Evolutionary conservation across 2,113 vertebrate species (phyloP), one percentile per base, ranked within the genome.

Genomic region (Alexandromys fortis): DNA sequence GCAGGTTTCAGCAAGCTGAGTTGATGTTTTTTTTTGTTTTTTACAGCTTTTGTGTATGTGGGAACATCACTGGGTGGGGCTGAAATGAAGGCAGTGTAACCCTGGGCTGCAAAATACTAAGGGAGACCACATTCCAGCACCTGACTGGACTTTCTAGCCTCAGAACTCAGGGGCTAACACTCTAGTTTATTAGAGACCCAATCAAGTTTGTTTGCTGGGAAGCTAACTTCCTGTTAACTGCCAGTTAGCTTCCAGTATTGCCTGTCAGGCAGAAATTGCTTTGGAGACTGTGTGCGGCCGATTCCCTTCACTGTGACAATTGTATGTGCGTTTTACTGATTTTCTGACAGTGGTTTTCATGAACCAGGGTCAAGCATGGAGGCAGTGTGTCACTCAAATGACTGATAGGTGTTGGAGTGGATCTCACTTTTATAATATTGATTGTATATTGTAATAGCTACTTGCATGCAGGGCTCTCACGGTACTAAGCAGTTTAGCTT

Each of bases 31-130:
- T n/a, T n/a, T 33, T 33, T 79, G 3, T 95, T 89, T 96, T 79
- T 95, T 73, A 88, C 52, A 93, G 85, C 0, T 49, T 68, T 83
- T 78, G 76, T 13, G 67, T 89, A 55, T n/a, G 35, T 91, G 58
- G 94, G 96, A 91, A 96, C 78, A 92, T 92, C 77, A 8, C 77
- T 49, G 35, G 82, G 72, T 88, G 70, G 72, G 68, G 42, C 70
- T 72, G 49, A 94, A 55, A 90, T 94, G 90, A 89, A 95, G 75
- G 72, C 79, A 87, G 88, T 49, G 89, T n/a, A 79, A 91, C 22
- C 28, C 58, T 70, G 33, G 75, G 95, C 76, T 85, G 45, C 35
- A 49, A 47, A 86, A 67, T 30, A 65, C 19, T 35, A 77, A 30
- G 26, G 42, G 83, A 45, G 63, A 30, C 52, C 26, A 33, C 45